Conservation (phyloP, 2,888 invertebrate genomes). For the Epistrophella euchroma region DNA sequence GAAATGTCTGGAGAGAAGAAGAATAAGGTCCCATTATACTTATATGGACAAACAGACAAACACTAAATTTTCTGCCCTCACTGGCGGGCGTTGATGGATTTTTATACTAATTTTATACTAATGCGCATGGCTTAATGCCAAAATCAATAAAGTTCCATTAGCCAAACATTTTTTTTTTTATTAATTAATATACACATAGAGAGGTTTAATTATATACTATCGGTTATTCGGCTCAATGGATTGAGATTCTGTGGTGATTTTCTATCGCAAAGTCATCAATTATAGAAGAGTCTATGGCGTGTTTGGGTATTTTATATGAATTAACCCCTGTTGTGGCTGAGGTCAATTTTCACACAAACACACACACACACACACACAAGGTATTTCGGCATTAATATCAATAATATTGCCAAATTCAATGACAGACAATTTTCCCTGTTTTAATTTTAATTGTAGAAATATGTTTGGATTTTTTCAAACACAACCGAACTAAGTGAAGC, state of each 20-base stretch:
- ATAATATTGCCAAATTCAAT: not conserved
- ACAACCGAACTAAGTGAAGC: no score
- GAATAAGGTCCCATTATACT: not conserved
- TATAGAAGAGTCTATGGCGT: not conserved
- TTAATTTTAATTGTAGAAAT: not conserved
- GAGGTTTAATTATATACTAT: conserved; percentile 16
- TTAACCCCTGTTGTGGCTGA: not conserved
- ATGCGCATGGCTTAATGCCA: conserved; percentile 29
- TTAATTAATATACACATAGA: conserved; percentile 24
- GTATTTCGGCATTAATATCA: not conserved
- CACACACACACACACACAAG: not conserved
- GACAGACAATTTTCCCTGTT: not conserved
- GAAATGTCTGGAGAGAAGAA: not conserved
- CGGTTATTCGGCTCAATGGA: not conserved
- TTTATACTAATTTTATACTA: conserved; percentile 42
- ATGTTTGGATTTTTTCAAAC: not conserved
- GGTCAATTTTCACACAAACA: not conserved
- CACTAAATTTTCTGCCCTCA: conserved; percentile 7
- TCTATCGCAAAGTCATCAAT: conserved; percentile 27
- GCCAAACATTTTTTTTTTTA: conserved; percentile 35
- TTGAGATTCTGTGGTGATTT: conserved; percentile 16
- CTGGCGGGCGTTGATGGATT: not conserved
- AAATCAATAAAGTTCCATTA: conserved; percentile 59
- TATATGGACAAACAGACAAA: not conserved
- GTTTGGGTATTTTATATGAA: not conserved